Conservation (phyloP, 2,888 invertebrate genomes). For the Diabrotica balteata region DNA sequence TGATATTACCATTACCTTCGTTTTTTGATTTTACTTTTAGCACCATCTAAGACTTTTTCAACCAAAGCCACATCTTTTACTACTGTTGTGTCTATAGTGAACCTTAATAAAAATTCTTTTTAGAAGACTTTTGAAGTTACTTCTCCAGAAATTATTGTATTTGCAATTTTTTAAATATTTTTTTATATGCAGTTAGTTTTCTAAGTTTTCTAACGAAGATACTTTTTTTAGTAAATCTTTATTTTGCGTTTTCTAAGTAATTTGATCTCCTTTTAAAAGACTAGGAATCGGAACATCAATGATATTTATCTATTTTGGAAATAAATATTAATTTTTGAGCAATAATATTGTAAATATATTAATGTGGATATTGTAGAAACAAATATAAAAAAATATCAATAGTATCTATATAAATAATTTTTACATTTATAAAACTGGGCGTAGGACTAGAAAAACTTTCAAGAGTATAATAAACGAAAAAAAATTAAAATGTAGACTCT, state of each 20-base stretch:
- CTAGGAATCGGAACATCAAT: too few species aligned
- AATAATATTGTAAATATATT: background rate
- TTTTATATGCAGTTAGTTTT: background rate
- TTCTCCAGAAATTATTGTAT: too few species aligned
- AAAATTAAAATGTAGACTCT: constrained; percentile 4
- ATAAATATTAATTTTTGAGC: background rate
- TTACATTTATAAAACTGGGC: constrained; percentile 7
- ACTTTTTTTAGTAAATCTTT: too few species aligned
- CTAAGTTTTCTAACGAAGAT: background rate
- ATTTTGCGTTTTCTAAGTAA: too few species aligned
- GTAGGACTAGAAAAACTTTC: constrained; percentile 1
- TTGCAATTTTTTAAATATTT: background rate
- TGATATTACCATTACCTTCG: too few species aligned
- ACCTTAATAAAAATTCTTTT: too few species aligned
- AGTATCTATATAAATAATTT: constrained; percentile 1
- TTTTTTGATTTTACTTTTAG: too few species aligned
- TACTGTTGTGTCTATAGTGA: too few species aligned
- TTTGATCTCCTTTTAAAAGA: too few species aligned
- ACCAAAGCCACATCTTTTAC: too few species aligned
- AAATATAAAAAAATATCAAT: constrained; percentile 1
- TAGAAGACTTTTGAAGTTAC: too few species aligned
- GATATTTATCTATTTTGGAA: background rate
- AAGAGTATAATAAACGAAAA: background rate
- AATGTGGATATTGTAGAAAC: constrained; percentile 1
- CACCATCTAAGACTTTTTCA: too few species aligned